Conservation (phyloP, 2,113 vertebrate genomes). For the Apaloderma vittatum region DNA sequence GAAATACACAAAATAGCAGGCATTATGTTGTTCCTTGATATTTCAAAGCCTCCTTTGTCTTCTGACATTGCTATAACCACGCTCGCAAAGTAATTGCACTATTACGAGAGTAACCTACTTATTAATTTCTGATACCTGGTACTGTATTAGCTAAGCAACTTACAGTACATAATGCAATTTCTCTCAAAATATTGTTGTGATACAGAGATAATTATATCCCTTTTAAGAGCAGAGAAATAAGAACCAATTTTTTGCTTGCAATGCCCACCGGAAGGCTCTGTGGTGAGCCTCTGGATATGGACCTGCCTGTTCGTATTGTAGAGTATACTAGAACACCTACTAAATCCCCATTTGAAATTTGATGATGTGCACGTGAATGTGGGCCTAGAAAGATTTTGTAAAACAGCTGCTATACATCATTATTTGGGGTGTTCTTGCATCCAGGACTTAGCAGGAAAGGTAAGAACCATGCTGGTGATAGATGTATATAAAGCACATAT, state of each 20-base stretch:
- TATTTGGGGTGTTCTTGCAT: not conserved
- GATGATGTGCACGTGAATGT: not conserved
- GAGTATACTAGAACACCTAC: not conserved
- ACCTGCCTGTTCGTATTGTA: not conserved
- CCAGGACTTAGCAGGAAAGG: not conserved
- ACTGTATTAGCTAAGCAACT: not conserved
- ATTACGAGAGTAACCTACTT: not conserved
- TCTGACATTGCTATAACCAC: not conserved
- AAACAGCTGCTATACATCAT: not conserved
- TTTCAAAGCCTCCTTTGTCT: not conserved
- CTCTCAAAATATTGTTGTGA: not conserved
- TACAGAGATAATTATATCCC: too few species aligned
- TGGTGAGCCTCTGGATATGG: not conserved
- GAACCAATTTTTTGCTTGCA: not conserved
- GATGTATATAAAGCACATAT: rapidly evolving
- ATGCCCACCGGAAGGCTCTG: not conserved
- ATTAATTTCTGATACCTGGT: not conserved
- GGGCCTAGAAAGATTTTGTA: not conserved
- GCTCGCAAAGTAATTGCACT: not conserved
- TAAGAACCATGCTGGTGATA: not conserved
- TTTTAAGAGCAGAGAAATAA: not conserved
- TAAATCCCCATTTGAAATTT: not conserved
- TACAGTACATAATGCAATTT: not conserved
- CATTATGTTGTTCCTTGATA: not conserved
- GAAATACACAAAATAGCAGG: not conserved